Base-by-base conservation (phyloP, 2,888 invertebrate genomes). In the Molanna angustata region DNA sequence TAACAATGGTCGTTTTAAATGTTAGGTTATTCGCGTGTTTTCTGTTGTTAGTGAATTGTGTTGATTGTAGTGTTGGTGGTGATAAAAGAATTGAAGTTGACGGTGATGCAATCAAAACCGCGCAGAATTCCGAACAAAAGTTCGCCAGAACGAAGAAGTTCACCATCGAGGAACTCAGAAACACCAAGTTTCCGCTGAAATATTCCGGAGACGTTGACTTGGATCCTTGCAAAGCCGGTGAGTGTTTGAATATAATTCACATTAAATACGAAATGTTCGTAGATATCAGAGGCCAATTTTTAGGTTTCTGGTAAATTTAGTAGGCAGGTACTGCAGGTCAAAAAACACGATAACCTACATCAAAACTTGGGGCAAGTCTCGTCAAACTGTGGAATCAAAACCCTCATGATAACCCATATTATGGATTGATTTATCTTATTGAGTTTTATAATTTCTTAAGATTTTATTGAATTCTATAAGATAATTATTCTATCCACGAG, bases 221-320 rank as follows among this genome's bases (percentile, higher is more conserved):
- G 78, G 91, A 91, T 73, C 86, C 91, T 50, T 91, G 91, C 72
- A 91, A 91, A 80, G 87, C 90, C 68, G 87, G 91, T 91, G 73
- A 83, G 84, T 73, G 6, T 4, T 35, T n/a, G 6, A 7, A 6
- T 7, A 27, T 27, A 27, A 7, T 27, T 27, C 11, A 7, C 6
- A 7, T 27, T 27, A 27, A 27, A 27, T 7, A 27, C 11, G 7
- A 27, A 6, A 11, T 27, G 27, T 27, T 27, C 11, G n/a, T n/a
- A n/a, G n/a, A n/a, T n/a, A n/a, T n/a, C n/a, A n/a, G n/a, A n/a
- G n/a, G n/a, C n/a, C n/a, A n/a, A n/a, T n/a, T n/a, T n/a, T n/a
- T n/a, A n/a, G n/a, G n/a, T n/a, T n/a, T n/a, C n/a, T n/a, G n/a
- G n/a, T n/a, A n/a, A n/a, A 33, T 14, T 7, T 33, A 7, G 3